Evolutionary conservation across 2,113 vertebrate genomes (phyloP).

Genomic region (Dendrocopos noguchii): DNA sequence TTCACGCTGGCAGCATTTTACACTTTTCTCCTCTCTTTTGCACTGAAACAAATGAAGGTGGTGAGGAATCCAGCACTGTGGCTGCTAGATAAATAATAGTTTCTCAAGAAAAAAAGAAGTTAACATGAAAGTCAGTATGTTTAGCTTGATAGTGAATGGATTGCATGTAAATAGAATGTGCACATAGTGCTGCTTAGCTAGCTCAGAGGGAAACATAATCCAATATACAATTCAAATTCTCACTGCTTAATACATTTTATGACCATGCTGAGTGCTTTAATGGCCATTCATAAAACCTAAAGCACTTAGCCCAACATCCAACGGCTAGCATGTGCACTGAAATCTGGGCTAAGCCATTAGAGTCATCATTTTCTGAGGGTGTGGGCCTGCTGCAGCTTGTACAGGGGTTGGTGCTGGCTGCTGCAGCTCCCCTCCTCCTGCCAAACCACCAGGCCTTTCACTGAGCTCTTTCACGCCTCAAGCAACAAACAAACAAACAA

Average conservation of each 20-base stretch:
- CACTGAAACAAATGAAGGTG: not conserved
- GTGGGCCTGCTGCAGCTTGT: not conserved
- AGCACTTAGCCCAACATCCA: not conserved
- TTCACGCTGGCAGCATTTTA: not conserved
- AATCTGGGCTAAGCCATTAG: not conserved
- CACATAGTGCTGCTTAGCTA: not conserved
- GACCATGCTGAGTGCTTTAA: not conserved
- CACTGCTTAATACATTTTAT: not conserved
- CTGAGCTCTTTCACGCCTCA: not conserved
- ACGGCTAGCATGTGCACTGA: not conserved
- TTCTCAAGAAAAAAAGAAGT: not conserved
- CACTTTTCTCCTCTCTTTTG: not conserved
- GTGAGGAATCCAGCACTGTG: not conserved
- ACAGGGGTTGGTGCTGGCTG: accelerated
- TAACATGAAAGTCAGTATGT: not conserved
- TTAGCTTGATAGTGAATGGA: not conserved
- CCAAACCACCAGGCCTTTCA: not conserved
- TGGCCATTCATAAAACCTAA: not conserved
- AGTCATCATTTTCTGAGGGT: not conserved
- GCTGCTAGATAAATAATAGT: not conserved
- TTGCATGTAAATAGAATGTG: not conserved
- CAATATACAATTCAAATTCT: not conserved
- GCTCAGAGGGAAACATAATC: not conserved
- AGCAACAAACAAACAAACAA: not conserved
- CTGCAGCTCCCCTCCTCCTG: not conserved